These are phyloP conservation scores for Nothocercus nigrocapillus DNA, from an alignment of 2,113 vertebrate species.

Conservation along the genomic window DNA sequence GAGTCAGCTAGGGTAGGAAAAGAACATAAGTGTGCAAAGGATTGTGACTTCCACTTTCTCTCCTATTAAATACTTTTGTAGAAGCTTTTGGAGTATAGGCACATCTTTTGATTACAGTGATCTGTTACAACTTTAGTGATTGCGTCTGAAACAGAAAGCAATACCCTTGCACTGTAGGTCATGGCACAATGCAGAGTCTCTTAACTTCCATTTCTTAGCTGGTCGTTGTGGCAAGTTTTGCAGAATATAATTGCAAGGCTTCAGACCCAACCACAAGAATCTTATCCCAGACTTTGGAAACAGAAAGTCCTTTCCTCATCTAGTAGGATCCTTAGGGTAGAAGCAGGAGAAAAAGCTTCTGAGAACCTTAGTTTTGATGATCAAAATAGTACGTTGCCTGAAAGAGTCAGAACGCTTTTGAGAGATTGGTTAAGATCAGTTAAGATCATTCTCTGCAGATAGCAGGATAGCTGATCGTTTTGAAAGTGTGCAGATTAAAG, in stretches of 20 bases:
- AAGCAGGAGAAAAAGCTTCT: neutral
- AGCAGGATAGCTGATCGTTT: neutral
- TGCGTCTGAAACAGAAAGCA: neutral
- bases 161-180: neutral
- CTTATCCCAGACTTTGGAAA: neutral
- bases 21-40: neutral
- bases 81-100: neutral
- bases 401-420: neutral
- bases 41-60: neutral
- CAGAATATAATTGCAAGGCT: neutral
- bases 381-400: neutral
- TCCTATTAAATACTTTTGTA: neutral
- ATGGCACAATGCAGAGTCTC: neutral
- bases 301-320: neutral
- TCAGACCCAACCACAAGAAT: neutral
- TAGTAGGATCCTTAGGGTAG: neutral
- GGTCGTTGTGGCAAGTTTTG: accelerated
- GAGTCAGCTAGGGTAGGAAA: accelerated
- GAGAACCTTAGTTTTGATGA: neutral
- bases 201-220: neutral
- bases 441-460: neutral
- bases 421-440: neutral
- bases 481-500: accelerated
- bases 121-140: neutral
- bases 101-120: neutral